Evolutionary conservation across 2,113 vertebrate species (phyloP), one percentile per base, ranked within the genome.

Genomic region (Oncorhynchus tshawytscha): DNA sequence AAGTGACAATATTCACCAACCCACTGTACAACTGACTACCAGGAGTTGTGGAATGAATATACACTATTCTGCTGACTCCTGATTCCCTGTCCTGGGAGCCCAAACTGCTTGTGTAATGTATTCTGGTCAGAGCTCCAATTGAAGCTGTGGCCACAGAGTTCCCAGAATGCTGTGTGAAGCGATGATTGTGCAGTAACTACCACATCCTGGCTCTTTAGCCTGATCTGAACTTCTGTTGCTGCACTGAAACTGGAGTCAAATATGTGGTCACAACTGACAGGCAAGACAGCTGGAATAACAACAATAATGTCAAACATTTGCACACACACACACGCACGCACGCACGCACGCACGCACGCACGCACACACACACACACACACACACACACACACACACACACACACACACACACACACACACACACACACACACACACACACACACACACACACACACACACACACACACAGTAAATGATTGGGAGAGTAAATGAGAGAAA

Each of bases 241-340:
- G 80, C 51, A 70, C 77, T 16, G 51, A 79, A 82, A 73, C 57
- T 27, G 67, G 74, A 88, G 76, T 82, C 64, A 65, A 74, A 59
- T 76, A 48, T 78, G 68, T 8, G 73, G 75, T 67, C 24, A 9
- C 69, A 78, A 45, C 31, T 71, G 76, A 15, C 73, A 65, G 74
- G 72, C 29, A 25, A 81, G 73, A 75, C 86, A 88, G 85, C 83
- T 86, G 84, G 78, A 78, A 90, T 57, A 90, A 86, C 87, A 84
- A 79, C 75, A 70, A 67, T 68, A 65, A 27, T 80, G 71, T 74
- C 54, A 79, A 22, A 3, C 8, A 69, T 62, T 78, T 1, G 2
- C 68, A 0, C 18, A 0, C 11, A 25, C 8, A 54, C 71, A 74
- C 62, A 74, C 67, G 59, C n/a, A 15, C 69, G 29, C 60, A 74